Conservation (phyloP, 2,113 vertebrate genomes). For the Mormoops blainvillei region DNA sequence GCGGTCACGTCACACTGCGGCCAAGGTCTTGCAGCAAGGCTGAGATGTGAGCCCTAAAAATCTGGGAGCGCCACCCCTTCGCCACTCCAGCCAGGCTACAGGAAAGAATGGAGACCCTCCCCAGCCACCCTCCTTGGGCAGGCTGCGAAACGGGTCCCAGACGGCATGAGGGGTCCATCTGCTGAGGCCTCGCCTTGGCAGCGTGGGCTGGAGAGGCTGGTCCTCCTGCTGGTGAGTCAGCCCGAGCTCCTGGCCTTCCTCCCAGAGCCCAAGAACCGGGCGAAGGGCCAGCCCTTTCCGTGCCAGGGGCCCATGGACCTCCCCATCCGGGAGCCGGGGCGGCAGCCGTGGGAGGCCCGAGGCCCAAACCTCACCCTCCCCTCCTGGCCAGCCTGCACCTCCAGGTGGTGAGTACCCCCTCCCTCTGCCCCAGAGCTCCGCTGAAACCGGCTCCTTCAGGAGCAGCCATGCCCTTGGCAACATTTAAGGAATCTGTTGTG, state of each 20-base stretch:
- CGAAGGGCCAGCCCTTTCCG: conserved; percentile 35
- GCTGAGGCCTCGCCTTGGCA: neutral
- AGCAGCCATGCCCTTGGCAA: neutral
- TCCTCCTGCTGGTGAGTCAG: conserved; percentile 36
- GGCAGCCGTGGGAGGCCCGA: neutral
- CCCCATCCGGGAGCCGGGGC: conserved; percentile 32
- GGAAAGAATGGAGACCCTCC: neutral
- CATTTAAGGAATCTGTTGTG: neutral
- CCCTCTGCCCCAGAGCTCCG: neutral
- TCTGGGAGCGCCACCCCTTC: neutral
- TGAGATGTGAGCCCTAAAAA: neutral
- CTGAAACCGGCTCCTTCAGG: neutral
- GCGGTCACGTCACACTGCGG: neutral
- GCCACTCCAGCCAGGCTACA: neutral
- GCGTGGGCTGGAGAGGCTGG: neutral
- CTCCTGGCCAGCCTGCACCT: neutral
- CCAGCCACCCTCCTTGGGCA: neutral
- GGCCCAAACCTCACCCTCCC: neutral
- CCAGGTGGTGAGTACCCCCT: neutral
- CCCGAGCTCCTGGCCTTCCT: conserved; percentile 6
- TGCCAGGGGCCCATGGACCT: conserved; percentile 30
- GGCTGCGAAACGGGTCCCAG: neutral
- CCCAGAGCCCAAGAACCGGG: conserved; percentile 43
- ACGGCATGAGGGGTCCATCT: neutral
- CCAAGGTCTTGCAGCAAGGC: neutral